These are phyloP conservation scores for Lutraria rhynchaena DNA, from an alignment of 1,140 invertebrate genomes.

Conservation along the genomic window DNA sequence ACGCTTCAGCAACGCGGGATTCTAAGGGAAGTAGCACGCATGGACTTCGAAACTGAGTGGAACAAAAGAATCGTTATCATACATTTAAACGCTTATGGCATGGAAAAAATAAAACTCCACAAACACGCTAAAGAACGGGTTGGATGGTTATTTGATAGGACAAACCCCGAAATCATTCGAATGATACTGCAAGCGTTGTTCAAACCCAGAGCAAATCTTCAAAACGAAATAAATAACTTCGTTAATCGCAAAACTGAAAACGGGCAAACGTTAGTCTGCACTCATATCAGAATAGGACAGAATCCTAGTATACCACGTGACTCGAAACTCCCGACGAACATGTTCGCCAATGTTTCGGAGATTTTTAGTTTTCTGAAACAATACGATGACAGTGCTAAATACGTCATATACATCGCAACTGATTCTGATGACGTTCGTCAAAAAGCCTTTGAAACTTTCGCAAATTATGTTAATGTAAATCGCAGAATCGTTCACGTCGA, in stretches of 20 bases:
- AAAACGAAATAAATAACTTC: not conserved
- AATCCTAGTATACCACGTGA: constrained; percentile 63
- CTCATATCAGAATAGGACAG: constrained; percentile 64
- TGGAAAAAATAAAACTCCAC: not conserved
- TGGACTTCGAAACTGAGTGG: not conserved
- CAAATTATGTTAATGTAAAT: constrained; percentile 18
- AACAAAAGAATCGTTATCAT: not conserved
- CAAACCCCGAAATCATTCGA: not conserved
- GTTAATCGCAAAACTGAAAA: not conserved
- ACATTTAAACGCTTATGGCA: not conserved
- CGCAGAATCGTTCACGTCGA: constrained; percentile 26
- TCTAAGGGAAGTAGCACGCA: not conserved
- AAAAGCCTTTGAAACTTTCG: not conserved
- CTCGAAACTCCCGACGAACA: not conserved
- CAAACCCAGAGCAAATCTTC: not conserved
- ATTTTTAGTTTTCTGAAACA: constrained; percentile 6
- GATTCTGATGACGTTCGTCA: not conserved
- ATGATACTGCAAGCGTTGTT: not conserved
- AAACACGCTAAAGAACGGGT: not conserved
- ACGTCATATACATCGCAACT: constrained; percentile 16
- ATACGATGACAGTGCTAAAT: not conserved
- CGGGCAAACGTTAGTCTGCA: constrained; percentile 56
- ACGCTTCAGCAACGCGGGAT: constrained; percentile 8
- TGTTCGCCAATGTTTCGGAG: not conserved
- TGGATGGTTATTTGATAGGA: not conserved